A percentile compares a stretch with the other conserved stretches of the same genome.
Conservation (phyloP, 2,888 invertebrate genomes). For the Leptothorax acervorum region DNA sequence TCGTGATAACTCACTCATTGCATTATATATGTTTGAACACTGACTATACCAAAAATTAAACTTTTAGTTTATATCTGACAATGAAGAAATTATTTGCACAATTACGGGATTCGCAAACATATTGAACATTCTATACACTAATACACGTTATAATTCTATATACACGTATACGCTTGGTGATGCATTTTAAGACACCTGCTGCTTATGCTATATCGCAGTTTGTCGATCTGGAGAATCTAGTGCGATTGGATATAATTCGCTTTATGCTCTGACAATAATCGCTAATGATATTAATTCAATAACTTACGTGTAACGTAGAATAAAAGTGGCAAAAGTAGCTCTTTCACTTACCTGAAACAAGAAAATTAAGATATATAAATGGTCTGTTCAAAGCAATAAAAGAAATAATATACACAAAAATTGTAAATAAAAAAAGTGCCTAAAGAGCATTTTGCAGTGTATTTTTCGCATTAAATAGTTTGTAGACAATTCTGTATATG, state of each 20-base stretch:
- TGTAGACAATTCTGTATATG: not conserved
- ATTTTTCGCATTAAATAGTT: no score
- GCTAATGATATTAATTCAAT: conserved; percentile 8
- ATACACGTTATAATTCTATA: not conserved
- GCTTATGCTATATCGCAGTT: not conserved
- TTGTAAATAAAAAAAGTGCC: not conserved
- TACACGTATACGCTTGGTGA: not conserved
- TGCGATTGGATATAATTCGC: not conserved
- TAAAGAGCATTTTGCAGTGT: not conserved
- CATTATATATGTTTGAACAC: not conserved
- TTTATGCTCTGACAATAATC: not conserved
- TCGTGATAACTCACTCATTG: not conserved
- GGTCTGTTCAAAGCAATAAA: not conserved
- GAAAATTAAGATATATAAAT: conserved; percentile 23
- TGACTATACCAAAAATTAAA: no score
- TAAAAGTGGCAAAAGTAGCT: conserved; percentile 6
- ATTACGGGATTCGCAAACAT: not conserved
- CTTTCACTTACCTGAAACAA: conserved; percentile 69
- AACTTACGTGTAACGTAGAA: conserved; percentile 59
- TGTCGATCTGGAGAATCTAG: not conserved
- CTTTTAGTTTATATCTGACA: not conserved
- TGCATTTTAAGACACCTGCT: not conserved
- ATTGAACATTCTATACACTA: not conserved
- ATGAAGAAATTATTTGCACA: not conserved
- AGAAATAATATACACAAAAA: not conserved